Percentiles rank a stretch among this genome's conserved stretches.
These are phyloP conservation scores for Thymelicus sylvestris DNA, from an alignment of 2,888 invertebrate genomes.

Conservation along the genomic window DNA sequence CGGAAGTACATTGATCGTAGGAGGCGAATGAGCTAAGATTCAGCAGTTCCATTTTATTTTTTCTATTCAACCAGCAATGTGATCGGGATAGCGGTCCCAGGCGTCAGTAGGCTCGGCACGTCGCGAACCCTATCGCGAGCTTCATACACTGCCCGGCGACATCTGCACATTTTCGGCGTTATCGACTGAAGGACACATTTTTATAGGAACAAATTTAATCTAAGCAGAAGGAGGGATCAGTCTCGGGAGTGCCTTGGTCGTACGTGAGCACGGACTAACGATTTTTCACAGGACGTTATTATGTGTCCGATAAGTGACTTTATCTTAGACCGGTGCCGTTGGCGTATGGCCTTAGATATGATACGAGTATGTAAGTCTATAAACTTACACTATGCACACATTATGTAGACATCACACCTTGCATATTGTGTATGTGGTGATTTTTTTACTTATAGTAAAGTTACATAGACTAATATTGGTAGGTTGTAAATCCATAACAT, in stretches of 20 bases:
- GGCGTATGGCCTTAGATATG: conserved; percentile 48
- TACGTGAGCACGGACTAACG: conserved; percentile 75
- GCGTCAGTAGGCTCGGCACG: conserved; percentile 72
- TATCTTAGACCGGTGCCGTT: conserved; percentile 62
- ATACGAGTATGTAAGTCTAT: conserved; percentile 14
- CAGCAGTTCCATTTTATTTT: conserved; percentile 52
- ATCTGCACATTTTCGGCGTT: conserved; percentile 79
- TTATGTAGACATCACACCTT: neutral
- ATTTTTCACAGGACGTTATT: conserved; percentile 74
- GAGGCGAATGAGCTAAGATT: conserved; percentile 47
- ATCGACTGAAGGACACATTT: conserved; percentile 77
- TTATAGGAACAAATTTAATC: conserved; percentile 82
- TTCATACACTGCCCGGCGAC: conserved; percentile 75
- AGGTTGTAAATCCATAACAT: too few species aligned
- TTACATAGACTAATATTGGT: too few species aligned
- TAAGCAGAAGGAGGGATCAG: conserved; percentile 79
- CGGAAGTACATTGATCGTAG: conserved; percentile 30
- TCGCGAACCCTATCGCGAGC: conserved; percentile 70
- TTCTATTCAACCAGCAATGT: conserved; percentile 49
- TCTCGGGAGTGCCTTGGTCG: conserved; percentile 73
- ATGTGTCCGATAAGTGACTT: conserved; percentile 70
- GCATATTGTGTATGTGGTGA: too few species aligned
- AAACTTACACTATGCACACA: neutral
- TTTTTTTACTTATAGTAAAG: too few species aligned
- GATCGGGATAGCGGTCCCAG: conserved; percentile 44